Conservation (phyloP, 1,140 invertebrate genomes). For the Heliconius himera region DNA sequence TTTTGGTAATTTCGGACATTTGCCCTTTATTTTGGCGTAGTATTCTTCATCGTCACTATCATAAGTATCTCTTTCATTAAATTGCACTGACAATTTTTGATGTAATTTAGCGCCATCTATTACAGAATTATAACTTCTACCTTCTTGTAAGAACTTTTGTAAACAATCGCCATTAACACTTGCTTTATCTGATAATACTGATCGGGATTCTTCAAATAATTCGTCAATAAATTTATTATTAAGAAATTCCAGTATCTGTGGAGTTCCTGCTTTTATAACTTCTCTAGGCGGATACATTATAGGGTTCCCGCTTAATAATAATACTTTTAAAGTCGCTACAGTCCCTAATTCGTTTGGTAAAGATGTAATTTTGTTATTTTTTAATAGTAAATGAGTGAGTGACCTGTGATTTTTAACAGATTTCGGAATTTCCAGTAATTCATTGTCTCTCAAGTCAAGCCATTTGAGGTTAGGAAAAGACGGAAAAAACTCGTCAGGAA, state of each 20-base stretch:
- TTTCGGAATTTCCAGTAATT: constrained; percentile 76
- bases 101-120: constrained; percentile 49
- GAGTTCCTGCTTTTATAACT: constrained; percentile 74
- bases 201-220: constrained; percentile 46
- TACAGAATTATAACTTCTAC: constrained; percentile 65
- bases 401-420: constrained; percentile 78
- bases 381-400: constrained; percentile 82
- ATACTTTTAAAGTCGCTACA: constrained; percentile 74
- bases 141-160: constrained; percentile 43
- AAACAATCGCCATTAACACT: constrained; percentile 38
- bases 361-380: constrained; percentile 81
- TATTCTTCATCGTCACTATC: constrained; percentile 61
- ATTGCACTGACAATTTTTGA: constrained; percentile 54
- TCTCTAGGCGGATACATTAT: constrained; percentile 77
- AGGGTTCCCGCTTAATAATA: constrained; percentile 81
- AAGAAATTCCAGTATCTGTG: constrained; percentile 74
- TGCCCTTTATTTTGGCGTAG: constrained; percentile 60
- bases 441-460: constrained; percentile 83
- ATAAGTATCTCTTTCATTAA: constrained; percentile 62
- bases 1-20: constrained; percentile 68
- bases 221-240: constrained; percentile 67
- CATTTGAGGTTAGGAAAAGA: constrained; percentile 79
- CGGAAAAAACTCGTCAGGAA: constrained; percentile 81
- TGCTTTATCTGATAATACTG: constrained; percentile 48
- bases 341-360: constrained; percentile 83